These are phyloP conservation scores for Serripes groenlandicus DNA, from an alignment of 2,888 invertebrate genomes.

Conservation along the genomic window DNA sequence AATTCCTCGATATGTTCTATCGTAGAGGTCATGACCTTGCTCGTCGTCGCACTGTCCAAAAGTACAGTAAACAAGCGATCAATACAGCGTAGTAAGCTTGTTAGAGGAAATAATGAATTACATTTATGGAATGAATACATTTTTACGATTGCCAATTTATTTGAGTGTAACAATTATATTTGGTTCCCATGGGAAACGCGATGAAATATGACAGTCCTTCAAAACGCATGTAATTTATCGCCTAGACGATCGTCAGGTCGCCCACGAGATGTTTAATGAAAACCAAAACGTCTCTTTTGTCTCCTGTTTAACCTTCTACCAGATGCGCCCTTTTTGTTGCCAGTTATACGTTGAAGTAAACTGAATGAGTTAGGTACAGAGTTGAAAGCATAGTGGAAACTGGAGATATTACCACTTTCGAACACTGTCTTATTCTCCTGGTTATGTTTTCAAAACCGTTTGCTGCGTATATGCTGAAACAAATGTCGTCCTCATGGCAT, in stretches of 20 bases:
- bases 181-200: conserved; percentile 6
- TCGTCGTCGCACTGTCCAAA: background rate
- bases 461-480: no score
- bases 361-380: no score
- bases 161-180: conserved; percentile 16
- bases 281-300: no score
- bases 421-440: no score
- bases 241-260: background rate
- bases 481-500: no score
- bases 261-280: background rate
- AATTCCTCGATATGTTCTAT: no score
- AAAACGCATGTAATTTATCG: background rate
- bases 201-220: conserved; percentile 16
- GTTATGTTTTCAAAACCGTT: no score
- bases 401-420: no score
- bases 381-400: no score
- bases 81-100: background rate
- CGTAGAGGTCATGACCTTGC: background rate
- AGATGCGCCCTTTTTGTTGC: no score
- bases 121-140: conserved; percentile 19
- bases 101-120: conserved; percentile 2
- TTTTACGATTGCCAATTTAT: conserved; percentile 19
- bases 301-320: no score
- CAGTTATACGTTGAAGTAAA: no score
- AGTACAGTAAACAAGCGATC: background rate